Conservation (phyloP, 2,797 vertebrate genomes). For the Champsocephalus gunnari region DNA sequence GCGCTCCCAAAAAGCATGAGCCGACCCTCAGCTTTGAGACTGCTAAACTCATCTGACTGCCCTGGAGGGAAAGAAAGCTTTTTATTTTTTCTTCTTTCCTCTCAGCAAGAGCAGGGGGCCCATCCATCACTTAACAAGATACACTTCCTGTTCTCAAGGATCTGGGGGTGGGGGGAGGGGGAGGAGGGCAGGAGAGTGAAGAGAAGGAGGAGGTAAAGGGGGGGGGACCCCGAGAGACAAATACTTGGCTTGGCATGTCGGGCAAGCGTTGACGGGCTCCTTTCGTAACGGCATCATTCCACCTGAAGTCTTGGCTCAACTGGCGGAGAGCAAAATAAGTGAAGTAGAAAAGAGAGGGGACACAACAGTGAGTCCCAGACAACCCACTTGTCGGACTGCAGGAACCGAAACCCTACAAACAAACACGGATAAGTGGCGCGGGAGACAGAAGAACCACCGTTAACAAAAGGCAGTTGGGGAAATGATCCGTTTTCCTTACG, state of each 20-base stretch:
- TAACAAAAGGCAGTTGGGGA: slow-evolving; percentile 1
- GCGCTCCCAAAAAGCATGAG: slow-evolving; percentile 59
- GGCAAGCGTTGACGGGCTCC: slow-evolving; percentile 86
- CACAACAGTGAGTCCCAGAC: slow-evolving; percentile 43
- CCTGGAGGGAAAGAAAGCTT: slow-evolving; percentile 79
- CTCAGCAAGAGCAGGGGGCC: slow-evolving; percentile 85
- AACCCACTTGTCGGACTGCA: slow-evolving; percentile 40
- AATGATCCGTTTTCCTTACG: slow-evolving; percentile 39
- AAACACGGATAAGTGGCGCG: slow-evolving; percentile 56
- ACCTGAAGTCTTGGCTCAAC: slow-evolving; percentile 84
- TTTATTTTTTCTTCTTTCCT: slow-evolving; percentile 71
- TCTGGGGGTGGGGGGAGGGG: slow-evolving; percentile 78
- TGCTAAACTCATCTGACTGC: slow-evolving; percentile 84
- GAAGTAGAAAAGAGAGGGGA: slow-evolving; percentile 17
- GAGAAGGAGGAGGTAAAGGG: slow-evolving; percentile 17
- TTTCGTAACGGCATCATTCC: slow-evolving; percentile 86
- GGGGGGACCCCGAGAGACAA: slow-evolving; percentile 85
- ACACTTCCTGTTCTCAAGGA: slow-evolving; percentile 94
- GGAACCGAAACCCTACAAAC: slow-evolving; percentile 53
- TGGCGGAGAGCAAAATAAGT: slow-evolving; percentile 36
- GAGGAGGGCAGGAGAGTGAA: background rate
- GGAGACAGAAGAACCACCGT: slow-evolving; percentile 37
- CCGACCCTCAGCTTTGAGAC: slow-evolving; percentile 74
- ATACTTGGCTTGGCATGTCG: slow-evolving; percentile 89
- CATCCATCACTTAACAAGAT: slow-evolving; percentile 93